Conservation (phyloP, 2,888 invertebrate species). For the Drosophila glabriapex region DNA sequence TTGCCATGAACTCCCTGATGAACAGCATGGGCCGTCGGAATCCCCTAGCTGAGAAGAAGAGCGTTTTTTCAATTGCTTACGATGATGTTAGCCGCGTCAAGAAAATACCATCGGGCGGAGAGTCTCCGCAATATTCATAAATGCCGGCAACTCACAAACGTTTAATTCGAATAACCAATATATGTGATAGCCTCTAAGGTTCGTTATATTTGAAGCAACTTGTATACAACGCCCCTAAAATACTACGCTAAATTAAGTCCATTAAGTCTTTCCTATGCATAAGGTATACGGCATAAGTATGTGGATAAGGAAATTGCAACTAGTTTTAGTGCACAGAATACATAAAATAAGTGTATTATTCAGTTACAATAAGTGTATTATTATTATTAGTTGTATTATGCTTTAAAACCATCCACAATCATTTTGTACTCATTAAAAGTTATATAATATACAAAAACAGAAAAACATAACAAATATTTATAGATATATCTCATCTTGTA, state of each 20-base stretch:
- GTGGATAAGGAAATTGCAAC: slow-evolving; percentile 41
- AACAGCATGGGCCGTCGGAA: slow-evolving; percentile 88
- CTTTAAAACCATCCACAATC: neutral
- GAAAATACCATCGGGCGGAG: slow-evolving; percentile 92
- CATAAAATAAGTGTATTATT: slow-evolving; percentile 9
- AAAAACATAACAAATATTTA: slow-evolving; percentile 1
- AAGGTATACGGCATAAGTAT: slow-evolving; percentile 4
- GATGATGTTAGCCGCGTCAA: slow-evolving; percentile 94
- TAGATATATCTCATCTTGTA: neutral
- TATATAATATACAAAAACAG: neutral
- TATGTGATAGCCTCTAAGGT: slow-evolving; percentile 80
- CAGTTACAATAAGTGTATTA: slow-evolving; percentile 2
- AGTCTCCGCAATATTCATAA: slow-evolving; percentile 88
- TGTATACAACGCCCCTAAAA: slow-evolving; percentile 18
- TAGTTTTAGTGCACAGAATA: slow-evolving; percentile 50
- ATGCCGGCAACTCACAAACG: slow-evolving; percentile 39
- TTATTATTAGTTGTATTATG: neutral
- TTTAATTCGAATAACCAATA: slow-evolving; percentile 47
- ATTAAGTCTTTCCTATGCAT: slow-evolving; percentile 1
- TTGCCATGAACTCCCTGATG: slow-evolving; percentile 89
- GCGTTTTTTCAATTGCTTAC: slow-evolving; percentile 96
- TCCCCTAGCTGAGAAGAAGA: slow-evolving; percentile 94
- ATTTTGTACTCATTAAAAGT: neutral
- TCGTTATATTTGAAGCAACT: slow-evolving; percentile 60
- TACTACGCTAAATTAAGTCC: slow-evolving; percentile 12